Evolutionary conservation across 2,797 vertebrate genomes (phyloP).

Genomic region (Squalus acanthias): DNA sequence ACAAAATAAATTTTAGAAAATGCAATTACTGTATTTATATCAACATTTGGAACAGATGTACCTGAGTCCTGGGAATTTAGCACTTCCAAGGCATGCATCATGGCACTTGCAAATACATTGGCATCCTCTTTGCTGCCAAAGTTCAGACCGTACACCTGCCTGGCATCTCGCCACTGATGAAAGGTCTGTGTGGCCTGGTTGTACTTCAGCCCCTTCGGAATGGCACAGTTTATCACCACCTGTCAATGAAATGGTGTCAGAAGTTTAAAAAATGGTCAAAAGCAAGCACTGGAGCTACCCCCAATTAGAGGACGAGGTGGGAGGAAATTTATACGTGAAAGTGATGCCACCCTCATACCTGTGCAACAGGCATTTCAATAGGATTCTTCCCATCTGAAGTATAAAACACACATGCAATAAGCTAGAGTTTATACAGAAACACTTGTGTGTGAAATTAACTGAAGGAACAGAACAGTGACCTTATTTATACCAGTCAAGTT

Average conservation of each 20-base stretch:
- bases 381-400: neutral
- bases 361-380: neutral
- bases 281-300: neutral
- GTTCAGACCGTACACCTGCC: slow-evolving; percentile 96
- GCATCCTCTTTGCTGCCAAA: slow-evolving; percentile 99
- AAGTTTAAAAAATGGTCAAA: neutral
- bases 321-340: neutral
- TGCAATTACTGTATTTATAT: neutral
- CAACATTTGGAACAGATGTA: slow-evolving; percentile 49
- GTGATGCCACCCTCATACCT: neutral
- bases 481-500: neutral
- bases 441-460: neutral
- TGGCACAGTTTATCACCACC: slow-evolving; percentile 99
- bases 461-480: neutral
- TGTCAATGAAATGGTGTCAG: slow-evolving; percentile 46
- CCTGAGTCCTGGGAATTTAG: slow-evolving; percentile 95
- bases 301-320: neutral
- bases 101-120: slow-evolving; percentile 98
- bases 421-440: neutral
- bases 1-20: neutral
- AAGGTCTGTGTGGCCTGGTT: slow-evolving; percentile 98
- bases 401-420: neutral
- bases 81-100: slow-evolving; percentile 99
- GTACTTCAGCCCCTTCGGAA: slow-evolving; percentile 97
- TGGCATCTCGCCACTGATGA: slow-evolving; percentile 95